Evolutionary conservation across 1,140 invertebrate genomes (phyloP).

Genomic region (Drosophila dunni): DNA sequence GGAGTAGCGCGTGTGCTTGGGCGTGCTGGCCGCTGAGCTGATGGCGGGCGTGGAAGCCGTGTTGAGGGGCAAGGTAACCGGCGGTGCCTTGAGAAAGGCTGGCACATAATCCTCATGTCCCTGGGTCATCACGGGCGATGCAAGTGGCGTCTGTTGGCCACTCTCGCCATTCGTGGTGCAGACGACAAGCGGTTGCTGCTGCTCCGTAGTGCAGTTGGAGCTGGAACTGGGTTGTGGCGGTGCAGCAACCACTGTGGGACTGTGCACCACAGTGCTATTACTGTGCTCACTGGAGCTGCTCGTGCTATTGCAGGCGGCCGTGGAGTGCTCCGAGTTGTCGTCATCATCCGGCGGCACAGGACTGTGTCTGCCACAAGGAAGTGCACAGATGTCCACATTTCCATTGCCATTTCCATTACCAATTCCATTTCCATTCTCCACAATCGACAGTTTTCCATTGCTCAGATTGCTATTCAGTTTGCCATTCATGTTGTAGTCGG

Average conservation of each 20-base stretch:
- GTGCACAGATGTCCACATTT: slow-evolving; percentile 46
- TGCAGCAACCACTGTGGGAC: slow-evolving; percentile 60
- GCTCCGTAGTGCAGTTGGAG: slow-evolving; percentile 46
- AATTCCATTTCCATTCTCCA: slow-evolving; percentile 55
- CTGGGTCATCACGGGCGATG: slow-evolving; percentile 12
- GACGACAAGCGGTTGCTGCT: slow-evolving; percentile 22
- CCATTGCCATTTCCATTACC: slow-evolving; percentile 43
- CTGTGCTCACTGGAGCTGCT: slow-evolving; percentile 82
- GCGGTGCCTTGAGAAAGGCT: slow-evolving; percentile 67
- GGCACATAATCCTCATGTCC: slow-evolving; percentile 62
- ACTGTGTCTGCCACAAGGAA: slow-evolving; percentile 26
- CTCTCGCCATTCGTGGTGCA: slow-evolving; percentile 10
- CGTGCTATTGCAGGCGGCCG: slow-evolving; percentile 75
- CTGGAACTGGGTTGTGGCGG: slow-evolving; percentile 32
- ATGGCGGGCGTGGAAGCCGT: slow-evolving; percentile 51
- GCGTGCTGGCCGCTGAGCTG: slow-evolving; percentile 77
- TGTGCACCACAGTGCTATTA: slow-evolving; percentile 80
- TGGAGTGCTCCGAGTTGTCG: slow-evolving; percentile 75
- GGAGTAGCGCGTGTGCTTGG: slow-evolving; percentile 76
- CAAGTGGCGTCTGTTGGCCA: slow-evolving; percentile 19
- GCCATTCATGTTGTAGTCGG: slow-evolving; percentile 81
- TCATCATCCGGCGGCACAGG: slow-evolving; percentile 55
- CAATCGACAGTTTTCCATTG: slow-evolving; percentile 7
- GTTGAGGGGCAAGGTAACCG: slow-evolving; percentile 71
- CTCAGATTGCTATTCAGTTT: slow-evolving; percentile 15